Evolutionary conservation across 2,797 vertebrate species (phyloP).

Genomic region (Moxostoma hubbsi): DNA sequence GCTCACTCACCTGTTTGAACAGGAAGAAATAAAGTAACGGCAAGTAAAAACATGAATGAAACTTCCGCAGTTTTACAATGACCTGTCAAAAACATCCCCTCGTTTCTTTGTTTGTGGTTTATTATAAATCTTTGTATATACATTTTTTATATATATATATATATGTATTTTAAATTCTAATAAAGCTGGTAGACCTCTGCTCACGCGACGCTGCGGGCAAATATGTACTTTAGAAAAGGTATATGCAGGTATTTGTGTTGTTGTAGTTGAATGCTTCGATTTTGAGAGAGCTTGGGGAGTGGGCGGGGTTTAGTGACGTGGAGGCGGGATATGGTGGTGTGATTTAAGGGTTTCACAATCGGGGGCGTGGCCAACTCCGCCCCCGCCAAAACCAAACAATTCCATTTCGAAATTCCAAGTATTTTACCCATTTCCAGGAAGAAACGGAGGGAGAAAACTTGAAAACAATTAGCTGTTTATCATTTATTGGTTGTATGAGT

Average conservation of each 20-base stretch:
- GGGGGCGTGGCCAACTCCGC: slow-evolving; percentile 61
- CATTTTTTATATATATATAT: too few relatives aligned
- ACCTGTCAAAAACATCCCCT: slow-evolving; percentile 17
- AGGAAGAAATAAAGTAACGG: slow-evolving; percentile 61
- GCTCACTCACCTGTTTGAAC: slow-evolving; percentile 67
- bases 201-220: neutral
- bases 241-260: slow-evolving; percentile 49
- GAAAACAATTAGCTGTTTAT: neutral
- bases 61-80: slow-evolving; percentile 60
- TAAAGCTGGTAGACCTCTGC: neutral
- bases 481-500: neutral
- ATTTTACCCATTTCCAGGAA: slow-evolving; percentile 1
- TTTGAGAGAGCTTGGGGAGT: slow-evolving; percentile 74
- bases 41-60: slow-evolving; percentile 41
- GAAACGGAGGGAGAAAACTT: neutral
- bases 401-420: neutral
- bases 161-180: neutral
- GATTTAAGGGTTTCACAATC: slow-evolving; percentile 71
- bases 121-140: neutral
- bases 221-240: neutral
- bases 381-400: slow-evolving; percentile 18
- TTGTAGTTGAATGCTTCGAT: slow-evolving; percentile 67
- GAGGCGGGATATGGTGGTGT: slow-evolving; percentile 74
- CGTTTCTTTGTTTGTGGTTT: neutral
- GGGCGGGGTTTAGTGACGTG: slow-evolving; percentile 64